Conservation (phyloP, 2,113 vertebrate genomes). For the Oostethus manadensis region DNA sequence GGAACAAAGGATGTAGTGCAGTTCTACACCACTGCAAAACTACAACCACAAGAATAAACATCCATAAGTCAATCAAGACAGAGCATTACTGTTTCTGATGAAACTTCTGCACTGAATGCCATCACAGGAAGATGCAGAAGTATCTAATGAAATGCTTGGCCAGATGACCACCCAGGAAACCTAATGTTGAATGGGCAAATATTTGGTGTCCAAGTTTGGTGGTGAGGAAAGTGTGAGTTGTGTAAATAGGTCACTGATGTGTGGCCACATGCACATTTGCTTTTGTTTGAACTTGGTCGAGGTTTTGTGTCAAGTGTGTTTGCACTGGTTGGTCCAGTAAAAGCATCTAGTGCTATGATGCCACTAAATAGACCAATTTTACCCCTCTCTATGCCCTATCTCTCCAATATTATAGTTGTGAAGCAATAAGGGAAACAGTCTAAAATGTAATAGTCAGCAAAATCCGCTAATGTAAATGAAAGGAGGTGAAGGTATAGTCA, state of each 20-base stretch:
- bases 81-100: no score
- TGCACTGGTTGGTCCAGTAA: neutral
- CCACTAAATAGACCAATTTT: neutral
- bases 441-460: neutral
- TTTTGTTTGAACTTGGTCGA: constrained; percentile 18
- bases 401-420: neutral
- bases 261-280: constrained; percentile 17
- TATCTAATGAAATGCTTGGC: neutral
- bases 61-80: no score
- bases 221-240: constrained; percentile 11
- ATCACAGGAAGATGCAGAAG: neutral
- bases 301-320: constrained; percentile 12
- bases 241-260: constrained; percentile 36
- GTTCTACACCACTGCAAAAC: no score
- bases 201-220: constrained; percentile 26
- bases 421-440: neutral
- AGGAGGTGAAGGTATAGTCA: neutral
- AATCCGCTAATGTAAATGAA: neutral
- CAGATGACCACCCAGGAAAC: constrained; percentile 24
- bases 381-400: neutral
- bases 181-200: constrained; percentile 30
- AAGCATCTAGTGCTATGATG: neutral
- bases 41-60: no score
- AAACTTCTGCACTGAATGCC: no score
- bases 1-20: no score